phyloP scores from a whole-genome alignment of 2,113 vertebrate genomes.

The Plotosus lineatus region DNA sequence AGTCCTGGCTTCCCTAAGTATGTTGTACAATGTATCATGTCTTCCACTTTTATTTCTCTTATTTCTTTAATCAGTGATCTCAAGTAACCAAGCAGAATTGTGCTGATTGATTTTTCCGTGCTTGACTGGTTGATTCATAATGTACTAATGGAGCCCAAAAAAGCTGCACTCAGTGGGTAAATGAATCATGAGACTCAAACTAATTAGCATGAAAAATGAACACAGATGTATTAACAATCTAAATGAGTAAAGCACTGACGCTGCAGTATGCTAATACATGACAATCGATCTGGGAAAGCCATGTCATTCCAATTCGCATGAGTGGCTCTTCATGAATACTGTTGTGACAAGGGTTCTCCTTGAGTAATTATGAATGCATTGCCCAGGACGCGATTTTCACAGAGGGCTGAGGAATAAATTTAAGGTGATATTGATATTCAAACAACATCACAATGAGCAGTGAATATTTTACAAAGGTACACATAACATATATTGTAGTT shows the following conservation, averaged over 20 bases:
- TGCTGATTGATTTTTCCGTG: conserved; percentile 43
- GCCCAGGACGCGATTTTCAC: conserved; percentile 28
- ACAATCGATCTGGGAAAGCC: conserved; percentile 46
- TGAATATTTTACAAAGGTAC: neutral
- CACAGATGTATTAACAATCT: conserved; percentile 39
- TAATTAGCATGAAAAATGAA: conserved; percentile 56
- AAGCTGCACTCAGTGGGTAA: conserved; percentile 38
- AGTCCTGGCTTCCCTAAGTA: neutral
- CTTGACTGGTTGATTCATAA: conserved; percentile 48
- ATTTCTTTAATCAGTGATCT: conserved; percentile 42
- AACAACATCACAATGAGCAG: neutral
- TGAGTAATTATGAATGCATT: conserved; percentile 11
- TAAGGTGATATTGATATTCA: neutral
- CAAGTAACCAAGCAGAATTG: conserved; percentile 26
- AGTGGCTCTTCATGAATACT: conserved; percentile 16
- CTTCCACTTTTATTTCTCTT: conserved; percentile 11
- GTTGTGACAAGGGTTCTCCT: conserved; percentile 19
- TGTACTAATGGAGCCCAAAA: conserved; percentile 47
- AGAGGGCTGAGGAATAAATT: neutral
- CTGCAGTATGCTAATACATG: conserved; percentile 52
- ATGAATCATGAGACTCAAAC: conserved; percentile 50
- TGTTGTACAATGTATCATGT: neutral
- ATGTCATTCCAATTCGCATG: conserved; percentile 29
- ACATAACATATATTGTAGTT: neutral
- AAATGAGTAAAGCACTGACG: conserved; percentile 44